phyloP scores from a whole-genome alignment of 1,140 invertebrate genomes.

The Maniola jurtina region DNA sequence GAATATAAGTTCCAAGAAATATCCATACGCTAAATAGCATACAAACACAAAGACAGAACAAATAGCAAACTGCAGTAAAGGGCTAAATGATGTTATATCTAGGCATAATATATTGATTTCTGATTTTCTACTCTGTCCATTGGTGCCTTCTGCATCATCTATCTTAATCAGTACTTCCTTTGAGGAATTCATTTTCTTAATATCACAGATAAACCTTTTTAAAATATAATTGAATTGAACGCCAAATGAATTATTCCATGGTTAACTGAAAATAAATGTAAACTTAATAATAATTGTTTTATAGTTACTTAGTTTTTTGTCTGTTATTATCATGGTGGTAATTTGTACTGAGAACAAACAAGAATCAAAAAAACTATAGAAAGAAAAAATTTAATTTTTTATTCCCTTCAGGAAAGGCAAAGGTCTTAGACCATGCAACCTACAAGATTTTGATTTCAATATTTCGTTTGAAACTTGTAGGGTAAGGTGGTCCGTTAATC shows the following conservation, averaged over 20 bases:
- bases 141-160: slow-evolving; percentile 37
- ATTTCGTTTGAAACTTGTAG: too few relatives aligned
- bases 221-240: slow-evolving; percentile 3
- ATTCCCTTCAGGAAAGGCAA: too few relatives aligned
- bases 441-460: too few relatives aligned
- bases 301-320: too few relatives aligned
- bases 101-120: slow-evolving; percentile 86
- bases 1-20: slow-evolving; percentile 96
- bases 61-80: slow-evolving; percentile 86
- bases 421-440: too few relatives aligned
- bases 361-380: too few relatives aligned
- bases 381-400: too few relatives aligned
- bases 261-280: slow-evolving; percentile 12
- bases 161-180: slow-evolving; percentile 65
- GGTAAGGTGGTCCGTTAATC: too few relatives aligned
- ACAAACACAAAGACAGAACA: slow-evolving; percentile 90
- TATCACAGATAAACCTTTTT: not conserved
- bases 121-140: slow-evolving; percentile 39
- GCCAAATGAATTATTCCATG: not conserved
- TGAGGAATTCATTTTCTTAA: slow-evolving; percentile 42
- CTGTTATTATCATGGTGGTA: too few relatives aligned
- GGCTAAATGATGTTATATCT: slow-evolving; percentile 83
- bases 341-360: too few relatives aligned
- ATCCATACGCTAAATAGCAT: slow-evolving; percentile 94
- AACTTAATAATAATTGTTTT: too few relatives aligned